Base-by-base conservation (phyloP, 2,113 vertebrate species). In the Catharus bicknelli region DNA sequence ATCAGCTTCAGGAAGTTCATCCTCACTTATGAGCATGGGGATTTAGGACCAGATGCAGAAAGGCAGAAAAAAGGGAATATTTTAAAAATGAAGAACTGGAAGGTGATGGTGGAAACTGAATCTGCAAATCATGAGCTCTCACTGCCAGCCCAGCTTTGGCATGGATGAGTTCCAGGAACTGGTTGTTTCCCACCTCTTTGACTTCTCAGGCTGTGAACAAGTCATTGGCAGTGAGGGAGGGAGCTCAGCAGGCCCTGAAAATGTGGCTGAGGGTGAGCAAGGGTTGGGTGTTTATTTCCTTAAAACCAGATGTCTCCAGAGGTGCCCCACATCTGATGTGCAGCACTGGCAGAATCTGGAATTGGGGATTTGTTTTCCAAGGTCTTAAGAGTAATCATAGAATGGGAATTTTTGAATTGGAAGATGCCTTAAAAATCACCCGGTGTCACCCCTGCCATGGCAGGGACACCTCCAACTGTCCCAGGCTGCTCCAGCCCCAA, bases 91-190 rank as follows among this genome's bases (percentile, higher is more conserved):
- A 69, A 40, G 64, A 74, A 43, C 21, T 16, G 16, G 40, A 42
- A 68, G 63, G 21, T 32, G 30, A 12, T 5, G 8, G 36, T 32
- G 83, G 47, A 70, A 74, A 58, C 4, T 21, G 19, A 86, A 74
- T 14, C 34, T 69, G 50, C 4, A 45, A 54, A 30, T n/a, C 59
- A 55, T 0, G 0, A 67, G n/a, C 17, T 23, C 62, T 70, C 5
- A 3, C 22, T 67, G 30, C 30, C 64, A 61, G 30, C 43, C 29
- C 50, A 51, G 10, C 38, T 83, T 48, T 38, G 67, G 17, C 26
- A 19, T 14, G 51, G 51, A 9, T 51, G 74, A 21, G 32, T 61
- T 77, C 79, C 54, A 34, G 43, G 21, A 38, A 20, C 74, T 64
- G n/a, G 29, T 29, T 34, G 21, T 58, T 92, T 47, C 61, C 40